Evolutionary conservation across 2,888 invertebrate genomes (phyloP), one percentile per base, ranked within the genome.

Genomic region (Drosophila putrida): DNA sequence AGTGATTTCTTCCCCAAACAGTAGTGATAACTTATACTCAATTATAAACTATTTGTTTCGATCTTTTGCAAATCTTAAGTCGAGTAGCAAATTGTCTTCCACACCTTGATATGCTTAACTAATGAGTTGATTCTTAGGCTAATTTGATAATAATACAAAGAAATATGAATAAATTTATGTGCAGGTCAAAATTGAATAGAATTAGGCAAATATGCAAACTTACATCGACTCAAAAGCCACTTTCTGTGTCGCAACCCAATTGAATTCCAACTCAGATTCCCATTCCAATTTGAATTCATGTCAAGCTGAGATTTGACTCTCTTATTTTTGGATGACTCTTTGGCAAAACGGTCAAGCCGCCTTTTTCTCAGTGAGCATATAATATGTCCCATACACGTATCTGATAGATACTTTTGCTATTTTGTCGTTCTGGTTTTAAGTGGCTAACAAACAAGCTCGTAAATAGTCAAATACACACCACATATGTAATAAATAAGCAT

Each of bases 381-480:
- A 79, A 79, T 60, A 80, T 76, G 76, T 76, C 75, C 55, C 66
- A 64, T 36, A 46, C 36, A 25, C 15, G 27, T 74, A 76, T 59
- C 78, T 66, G 43, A 66, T 39, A 66, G 69, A 86, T 80, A 83
- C 81, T 69, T 87, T 82, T 65, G 63, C 55, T 53, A 59, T 64
- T 68, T 67, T 47, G 72, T 67, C 73, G 89, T 89, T 82, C 87
- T 88, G 62, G 71, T 82, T 82, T 86, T 72, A 80, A 89, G 81
- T 77, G 87, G 81, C 80, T 73, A 88, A 85, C 81, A 73, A 83
- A 88, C 87, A 86, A 87, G 78, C 89, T 80, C 80, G 85, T 72
- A 85, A 82, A 85, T 64, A 69, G 70, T 55, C 65, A 64, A 68
- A 54, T 63, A 77, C 63, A 6, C 31, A 31, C 2, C 31, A 31